These are phyloP conservation scores for Petrolisthes manimaculis DNA, from an alignment of 2,888 invertebrate species.

Conservation along the genomic window DNA sequence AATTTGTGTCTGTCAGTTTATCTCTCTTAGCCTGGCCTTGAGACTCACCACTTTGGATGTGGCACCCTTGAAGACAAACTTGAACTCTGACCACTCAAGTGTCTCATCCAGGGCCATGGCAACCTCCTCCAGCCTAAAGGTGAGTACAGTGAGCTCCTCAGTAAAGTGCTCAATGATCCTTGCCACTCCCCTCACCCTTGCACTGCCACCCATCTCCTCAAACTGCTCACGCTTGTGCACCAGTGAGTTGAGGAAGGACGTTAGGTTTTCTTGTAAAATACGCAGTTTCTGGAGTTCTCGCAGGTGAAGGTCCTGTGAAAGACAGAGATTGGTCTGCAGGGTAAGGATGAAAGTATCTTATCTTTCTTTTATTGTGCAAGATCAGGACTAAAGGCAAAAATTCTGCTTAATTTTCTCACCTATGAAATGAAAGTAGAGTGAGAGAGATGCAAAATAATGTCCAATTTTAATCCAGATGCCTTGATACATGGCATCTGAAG, in stretches of 20 bases:
- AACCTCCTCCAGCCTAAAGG: slow-evolving; percentile 76
- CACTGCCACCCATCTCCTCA: slow-evolving; percentile 75
- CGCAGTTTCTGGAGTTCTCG: slow-evolving; percentile 74
- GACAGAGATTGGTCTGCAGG: neutral
- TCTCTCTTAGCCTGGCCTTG: too few relatives aligned
- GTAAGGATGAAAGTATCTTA: neutral
- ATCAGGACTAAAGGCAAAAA: neutral
- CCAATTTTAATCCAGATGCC: too few relatives aligned
- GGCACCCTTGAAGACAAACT: slow-evolving; percentile 76
- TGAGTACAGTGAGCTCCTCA: slow-evolving; percentile 77
- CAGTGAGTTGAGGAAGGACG: slow-evolving; percentile 73
- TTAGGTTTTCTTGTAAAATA: slow-evolving; percentile 74
- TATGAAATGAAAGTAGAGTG: neutral
- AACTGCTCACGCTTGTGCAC: slow-evolving; percentile 76
- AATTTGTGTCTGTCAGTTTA: too few relatives aligned
- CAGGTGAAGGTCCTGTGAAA: slow-evolving; percentile 72
- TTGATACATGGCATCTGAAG: too few relatives aligned
- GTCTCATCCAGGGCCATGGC: slow-evolving; percentile 77
- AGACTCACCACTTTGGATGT: slow-evolving; percentile 78
- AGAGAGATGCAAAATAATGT: neutral
- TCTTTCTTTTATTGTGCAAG: neutral
- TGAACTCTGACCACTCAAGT: slow-evolving; percentile 76
- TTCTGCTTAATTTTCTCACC: neutral
- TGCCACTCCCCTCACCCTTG: slow-evolving; percentile 76
- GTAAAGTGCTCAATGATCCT: slow-evolving; percentile 77